phyloP scores from a whole-genome alignment of 2,113 vertebrate genomes.

The Centropus bengalensis region DNA sequence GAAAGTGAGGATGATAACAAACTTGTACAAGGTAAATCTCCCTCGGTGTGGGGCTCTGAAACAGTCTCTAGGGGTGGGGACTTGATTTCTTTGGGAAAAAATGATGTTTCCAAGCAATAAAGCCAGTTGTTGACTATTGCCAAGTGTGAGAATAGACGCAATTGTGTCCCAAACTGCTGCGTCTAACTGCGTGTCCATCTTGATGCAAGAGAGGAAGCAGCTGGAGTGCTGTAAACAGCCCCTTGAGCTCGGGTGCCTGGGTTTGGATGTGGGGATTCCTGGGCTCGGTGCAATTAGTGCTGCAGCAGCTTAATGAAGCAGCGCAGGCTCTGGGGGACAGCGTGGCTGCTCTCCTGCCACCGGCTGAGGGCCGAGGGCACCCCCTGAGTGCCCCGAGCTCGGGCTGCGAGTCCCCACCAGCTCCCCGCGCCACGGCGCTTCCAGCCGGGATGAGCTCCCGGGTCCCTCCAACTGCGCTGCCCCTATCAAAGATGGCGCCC shows the following conservation, averaged over 20 bases:
- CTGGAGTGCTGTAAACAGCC: background rate
- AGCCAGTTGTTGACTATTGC: background rate
- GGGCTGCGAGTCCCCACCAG: no score
- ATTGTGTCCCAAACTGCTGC: rapidly evolving
- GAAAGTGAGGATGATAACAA: background rate
- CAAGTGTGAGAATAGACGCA: background rate
- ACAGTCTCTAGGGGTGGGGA: rapidly evolving
- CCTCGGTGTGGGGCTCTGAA: background rate
- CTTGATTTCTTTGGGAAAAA: background rate
- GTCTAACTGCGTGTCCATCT: rapidly evolving
- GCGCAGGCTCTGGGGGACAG: no score
- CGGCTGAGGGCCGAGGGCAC: background rate
- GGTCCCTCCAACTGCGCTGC: background rate
- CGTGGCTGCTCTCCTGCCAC: background rate
- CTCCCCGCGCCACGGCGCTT: no score
- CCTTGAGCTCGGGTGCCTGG: rapidly evolving
- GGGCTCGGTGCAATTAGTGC: background rate
- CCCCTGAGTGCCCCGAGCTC: rapidly evolving
- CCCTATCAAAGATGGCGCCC: background rate
- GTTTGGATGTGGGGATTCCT: no score
- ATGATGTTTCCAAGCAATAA: background rate
- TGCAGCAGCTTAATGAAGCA: background rate
- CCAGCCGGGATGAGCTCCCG: no score
- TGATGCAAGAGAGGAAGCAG: rapidly evolving
- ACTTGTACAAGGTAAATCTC: background rate